Conservation (phyloP, 2,113 vertebrate species). For the Himantopus leucocephalus region DNA sequence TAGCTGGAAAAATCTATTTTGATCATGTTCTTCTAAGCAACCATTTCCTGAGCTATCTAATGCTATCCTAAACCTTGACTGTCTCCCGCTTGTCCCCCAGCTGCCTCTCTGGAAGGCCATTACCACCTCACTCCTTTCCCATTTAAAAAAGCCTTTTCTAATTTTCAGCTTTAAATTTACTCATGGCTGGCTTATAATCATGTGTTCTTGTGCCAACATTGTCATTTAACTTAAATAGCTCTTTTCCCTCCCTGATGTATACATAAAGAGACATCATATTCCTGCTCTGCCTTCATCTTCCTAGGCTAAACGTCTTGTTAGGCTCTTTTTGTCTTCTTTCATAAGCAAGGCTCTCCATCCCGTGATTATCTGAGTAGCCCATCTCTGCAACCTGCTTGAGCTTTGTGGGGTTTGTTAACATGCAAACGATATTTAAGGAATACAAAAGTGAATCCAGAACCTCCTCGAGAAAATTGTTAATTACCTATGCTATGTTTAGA, state of each 20-base stretch:
- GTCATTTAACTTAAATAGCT: background rate
- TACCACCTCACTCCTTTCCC: background rate
- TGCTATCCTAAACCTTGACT: background rate
- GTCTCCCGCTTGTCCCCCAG: background rate
- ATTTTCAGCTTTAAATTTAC: slow-evolving; percentile 21
- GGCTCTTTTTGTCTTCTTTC: background rate
- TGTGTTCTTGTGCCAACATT: background rate
- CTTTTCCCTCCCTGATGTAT: background rate
- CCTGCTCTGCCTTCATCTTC: background rate
- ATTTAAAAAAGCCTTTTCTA: background rate
- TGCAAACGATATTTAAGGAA: background rate
- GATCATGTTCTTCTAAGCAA: background rate
- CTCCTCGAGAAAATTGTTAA: background rate
- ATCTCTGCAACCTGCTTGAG: background rate
- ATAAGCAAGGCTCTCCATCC: background rate
- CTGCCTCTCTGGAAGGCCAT: background rate
- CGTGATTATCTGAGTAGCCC: background rate
- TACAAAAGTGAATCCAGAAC: background rate
- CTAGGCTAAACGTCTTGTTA: background rate
- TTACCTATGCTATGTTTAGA: background rate
- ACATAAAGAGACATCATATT: background rate
- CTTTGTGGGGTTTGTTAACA: background rate
- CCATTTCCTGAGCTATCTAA: background rate
- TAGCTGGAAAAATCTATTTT: background rate
- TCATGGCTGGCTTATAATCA: background rate